Evolutionary conservation across 2,113 vertebrate species (phyloP), one percentile per base, ranked within the genome.

Genomic region (Psilopsiagon aymara): DNA sequence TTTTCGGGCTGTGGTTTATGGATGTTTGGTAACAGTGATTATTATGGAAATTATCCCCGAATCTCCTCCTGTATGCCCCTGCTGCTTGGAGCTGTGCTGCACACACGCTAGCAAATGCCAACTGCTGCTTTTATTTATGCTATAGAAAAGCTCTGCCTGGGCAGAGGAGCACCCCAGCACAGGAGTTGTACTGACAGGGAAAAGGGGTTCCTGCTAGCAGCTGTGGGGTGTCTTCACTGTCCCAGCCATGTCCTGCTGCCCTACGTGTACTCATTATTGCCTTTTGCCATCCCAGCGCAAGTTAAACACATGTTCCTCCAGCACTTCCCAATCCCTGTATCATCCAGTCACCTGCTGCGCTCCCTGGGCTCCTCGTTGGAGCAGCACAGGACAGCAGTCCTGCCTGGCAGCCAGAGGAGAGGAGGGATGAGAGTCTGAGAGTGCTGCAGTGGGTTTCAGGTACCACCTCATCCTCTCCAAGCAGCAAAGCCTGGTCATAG

Each of bases 341-440:
- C 20, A 37, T 1, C 17, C 79, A 18, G 17, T 4, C 20, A 47
- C 52, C 27, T 39, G 29, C 79, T 27, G 85, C 2, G 0, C 9
- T 71, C 21, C 52, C 46, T 4, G 19, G 46, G 62, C 3, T 52
- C 11, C n/a, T 82, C 4, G 0, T 16, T 9, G 1, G 1, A 2
- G 3, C 0, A 3, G 71, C 28, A 4, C 0, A 3, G 37, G n/a
- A 5, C 57, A n/a, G 53, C 13, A 8, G 33, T 66, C 31, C 44
- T 5, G 21, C 5, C 3, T 7, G 39, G 25, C 1, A 0, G 25
- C 15, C 1, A 3, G 28, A 3, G 8, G 44, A 63, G 52, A 68
- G 21, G 17, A 71, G 20, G 21, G 20, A 6, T 41, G 47, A 44
- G 37, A 82, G 13, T 4, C 31, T 27, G 43, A 7, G 25, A 29